Evolutionary conservation across 1,140 invertebrate species (phyloP), one percentile per base, ranked within the genome.

Genomic region (Drosophila persimilis): DNA sequence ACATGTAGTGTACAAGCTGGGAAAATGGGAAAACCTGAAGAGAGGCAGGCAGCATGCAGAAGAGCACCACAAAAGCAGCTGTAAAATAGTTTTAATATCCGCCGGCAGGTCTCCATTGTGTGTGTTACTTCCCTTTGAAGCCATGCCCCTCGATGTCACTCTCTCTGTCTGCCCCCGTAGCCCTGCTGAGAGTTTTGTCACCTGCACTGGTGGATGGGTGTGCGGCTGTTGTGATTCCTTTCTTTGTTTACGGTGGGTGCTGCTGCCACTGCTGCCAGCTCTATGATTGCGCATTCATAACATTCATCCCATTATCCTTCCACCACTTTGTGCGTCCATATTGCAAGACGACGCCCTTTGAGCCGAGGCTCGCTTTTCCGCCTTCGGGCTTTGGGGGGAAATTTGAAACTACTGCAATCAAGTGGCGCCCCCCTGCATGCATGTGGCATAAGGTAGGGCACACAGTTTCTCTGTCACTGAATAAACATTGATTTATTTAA

Each of bases 41-140:
- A 41, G 31, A 11, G 17, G 1, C 24, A 44, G 48, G 9, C 15
- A 15, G 11, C 11, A 39, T 26, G 50, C 31, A 35, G 9, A 35
- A 60, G 46, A n/a, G 46, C 20, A 15, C 63, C 73, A 75, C 73
- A 76, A 76, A 77, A 78, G 83, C 77, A 86, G 78, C 73, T 74
- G 81, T 81, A 81, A 86, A 88, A 88, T 86, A 86, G 81, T 86
- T 86, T 86, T 86, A 80, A 86, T 86, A 88, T 86, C 81, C 81
- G 73, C 74, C 59, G 74, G 81, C 81, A 86, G 74, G 46, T 66
- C 72, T 63, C 77, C 11, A 81, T 86, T 85, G 77, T 85, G 67
- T 66, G 65, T 71, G 69, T 52, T 31, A 47, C 17, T 62, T 20
- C 26, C 57, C 26, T 35, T 29, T 31, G 15, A 57, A 7, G 26